phyloP scores from a whole-genome alignment of 37 sponge, comb jelly and placozoan genomes.

The Halichondria panicea region DNA sequence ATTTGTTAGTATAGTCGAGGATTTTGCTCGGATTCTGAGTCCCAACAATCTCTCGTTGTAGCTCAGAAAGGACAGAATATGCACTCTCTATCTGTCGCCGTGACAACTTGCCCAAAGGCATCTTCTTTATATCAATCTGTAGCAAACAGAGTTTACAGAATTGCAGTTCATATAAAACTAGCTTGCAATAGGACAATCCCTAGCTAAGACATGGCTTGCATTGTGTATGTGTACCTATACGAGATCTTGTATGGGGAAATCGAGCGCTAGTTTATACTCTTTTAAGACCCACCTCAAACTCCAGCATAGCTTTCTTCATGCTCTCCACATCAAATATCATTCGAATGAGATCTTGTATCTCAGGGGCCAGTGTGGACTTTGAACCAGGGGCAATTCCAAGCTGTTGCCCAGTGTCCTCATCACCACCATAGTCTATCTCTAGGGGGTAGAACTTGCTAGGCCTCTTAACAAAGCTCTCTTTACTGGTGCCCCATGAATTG shows the following conservation, averaged over 20 bases:
- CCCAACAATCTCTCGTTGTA: constrained; percentile 58
- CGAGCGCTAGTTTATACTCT: too few relatives aligned
- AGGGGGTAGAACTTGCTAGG: constrained; percentile 96
- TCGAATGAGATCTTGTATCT: constrained; percentile 79
- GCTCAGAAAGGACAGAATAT: constrained; percentile 83
- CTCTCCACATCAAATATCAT: constrained; percentile 94
- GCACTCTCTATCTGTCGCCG: constrained; percentile 89
- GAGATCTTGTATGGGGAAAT: too few relatives aligned
- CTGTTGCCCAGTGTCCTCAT: constrained; percentile 43
- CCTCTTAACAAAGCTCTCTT: constrained; percentile 68
- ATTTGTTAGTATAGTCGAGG: constrained; percentile 89
- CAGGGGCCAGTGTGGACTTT: constrained; percentile 73
- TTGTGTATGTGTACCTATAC: too few relatives aligned
- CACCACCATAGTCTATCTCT: constrained; percentile 95
- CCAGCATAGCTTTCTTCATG: constrained; percentile 94
- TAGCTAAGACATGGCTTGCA: too few relatives aligned
- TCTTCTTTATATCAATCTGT: constrained; percentile 99
- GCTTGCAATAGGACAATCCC: too few relatives aligned
- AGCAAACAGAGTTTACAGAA: neutral
- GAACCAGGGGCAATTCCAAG: constrained; percentile 56
- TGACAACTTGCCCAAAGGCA: constrained; percentile 98
- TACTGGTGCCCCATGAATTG: constrained; percentile 64
- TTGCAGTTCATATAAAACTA: neutral
- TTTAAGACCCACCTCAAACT: constrained; percentile 99
- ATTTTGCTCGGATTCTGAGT: constrained; percentile 57